phyloP scores from a whole-genome alignment of 1,140 invertebrate species.

The Akabosia matsudoensis region DNA sequence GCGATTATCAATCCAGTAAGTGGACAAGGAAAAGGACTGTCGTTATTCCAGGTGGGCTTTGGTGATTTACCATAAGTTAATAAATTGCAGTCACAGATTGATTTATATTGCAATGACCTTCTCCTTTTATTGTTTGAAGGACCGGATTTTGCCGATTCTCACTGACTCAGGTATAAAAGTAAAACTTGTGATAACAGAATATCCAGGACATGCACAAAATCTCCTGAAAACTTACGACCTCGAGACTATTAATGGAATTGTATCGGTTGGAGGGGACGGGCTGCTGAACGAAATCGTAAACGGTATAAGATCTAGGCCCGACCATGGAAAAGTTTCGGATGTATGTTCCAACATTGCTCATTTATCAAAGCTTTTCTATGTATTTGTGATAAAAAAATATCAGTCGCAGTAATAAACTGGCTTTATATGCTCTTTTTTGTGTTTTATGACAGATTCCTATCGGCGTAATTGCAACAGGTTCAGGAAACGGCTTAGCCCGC shows the following conservation, averaged over 20 bases:
- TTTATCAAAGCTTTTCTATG: not conserved
- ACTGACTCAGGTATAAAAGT: not conserved
- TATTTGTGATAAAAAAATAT: not conserved
- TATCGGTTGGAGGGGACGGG: conserved; percentile 12
- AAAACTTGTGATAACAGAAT: not conserved
- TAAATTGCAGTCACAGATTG: not conserved
- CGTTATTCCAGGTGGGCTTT: not conserved
- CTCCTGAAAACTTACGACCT: not conserved
- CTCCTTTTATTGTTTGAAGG: not conserved
- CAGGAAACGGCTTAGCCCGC: conserved; percentile 87
- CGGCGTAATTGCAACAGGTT: conserved; percentile 86
- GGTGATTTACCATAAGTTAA: not conserved
- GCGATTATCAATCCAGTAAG: conserved; percentile 13
- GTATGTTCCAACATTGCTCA: no score
- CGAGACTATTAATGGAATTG: not conserved
- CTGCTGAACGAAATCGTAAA: conserved; percentile 12
- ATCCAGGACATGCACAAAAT: not conserved
- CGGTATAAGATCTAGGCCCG: not conserved
- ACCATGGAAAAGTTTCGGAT: not conserved
- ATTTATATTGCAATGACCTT: no score
- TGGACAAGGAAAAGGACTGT: conserved; percentile 11
- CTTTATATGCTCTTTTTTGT: not conserved
- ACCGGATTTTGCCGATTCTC: not conserved
- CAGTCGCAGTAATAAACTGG: no score
- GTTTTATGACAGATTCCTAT: conserved; percentile 61